Percentiles rank a stretch among this genome's conserved stretches.
Conservation (phyloP, 2,113 vertebrate species). For the Pollimyrus isidori region DNA sequence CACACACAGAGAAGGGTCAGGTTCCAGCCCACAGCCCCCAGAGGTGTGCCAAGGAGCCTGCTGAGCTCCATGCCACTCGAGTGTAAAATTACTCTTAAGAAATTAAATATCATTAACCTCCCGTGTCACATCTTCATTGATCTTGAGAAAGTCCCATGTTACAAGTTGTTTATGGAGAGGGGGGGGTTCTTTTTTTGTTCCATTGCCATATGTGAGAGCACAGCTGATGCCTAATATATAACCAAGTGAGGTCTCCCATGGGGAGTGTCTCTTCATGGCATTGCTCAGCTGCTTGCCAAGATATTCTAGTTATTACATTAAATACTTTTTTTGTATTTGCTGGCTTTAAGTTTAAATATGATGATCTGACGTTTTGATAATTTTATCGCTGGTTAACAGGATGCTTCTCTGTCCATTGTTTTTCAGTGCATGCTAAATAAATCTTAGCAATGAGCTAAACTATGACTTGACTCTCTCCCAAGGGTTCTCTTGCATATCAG, state of each 20-base stretch:
- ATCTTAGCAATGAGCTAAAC: neutral
- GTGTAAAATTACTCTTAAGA: constrained; percentile 3
- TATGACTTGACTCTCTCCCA: neutral
- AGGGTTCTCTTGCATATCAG: neutral
- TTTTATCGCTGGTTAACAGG: neutral
- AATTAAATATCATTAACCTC: neutral
- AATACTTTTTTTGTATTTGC: neutral
- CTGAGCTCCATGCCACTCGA: neutral
- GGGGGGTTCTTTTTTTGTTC: neutral
- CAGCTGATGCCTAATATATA: neutral
- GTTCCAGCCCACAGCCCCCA: neutral
- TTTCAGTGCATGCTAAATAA: neutral
- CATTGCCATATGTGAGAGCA: constrained; percentile 5
- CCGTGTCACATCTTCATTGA: neutral
- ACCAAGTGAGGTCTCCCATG: neutral
- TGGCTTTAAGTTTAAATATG: neutral
- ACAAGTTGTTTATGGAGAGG: neutral
- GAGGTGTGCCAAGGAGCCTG: neutral
- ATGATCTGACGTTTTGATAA: neutral
- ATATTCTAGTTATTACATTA: neutral
- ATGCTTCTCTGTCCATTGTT: neutral
- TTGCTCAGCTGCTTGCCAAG: neutral
- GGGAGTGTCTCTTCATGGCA: neutral
- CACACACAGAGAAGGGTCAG: neutral
- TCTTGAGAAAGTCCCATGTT: neutral